These are phyloP conservation scores for Rhynchomys soricoides DNA, from an alignment of 2,113 vertebrate species.

Conservation along the genomic window DNA sequence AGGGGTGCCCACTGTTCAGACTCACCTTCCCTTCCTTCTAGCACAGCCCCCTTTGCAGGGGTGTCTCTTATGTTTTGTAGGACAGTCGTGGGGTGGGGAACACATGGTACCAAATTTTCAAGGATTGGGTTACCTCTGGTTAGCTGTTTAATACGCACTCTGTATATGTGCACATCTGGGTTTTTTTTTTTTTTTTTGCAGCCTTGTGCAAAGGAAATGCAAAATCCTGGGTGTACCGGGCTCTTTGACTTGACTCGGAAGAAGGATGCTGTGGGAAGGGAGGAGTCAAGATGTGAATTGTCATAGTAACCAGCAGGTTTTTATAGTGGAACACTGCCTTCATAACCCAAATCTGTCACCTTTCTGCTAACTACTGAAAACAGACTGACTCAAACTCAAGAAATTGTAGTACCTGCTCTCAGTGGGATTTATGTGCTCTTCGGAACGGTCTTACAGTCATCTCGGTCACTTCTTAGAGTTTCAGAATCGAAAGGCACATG, in stretches of 20 bases:
- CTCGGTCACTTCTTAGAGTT: slow-evolving; percentile 27
- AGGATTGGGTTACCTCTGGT: background rate
- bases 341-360: slow-evolving; percentile 70
- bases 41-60: no score
- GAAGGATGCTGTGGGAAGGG: slow-evolving; percentile 48
- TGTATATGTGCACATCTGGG: background rate
- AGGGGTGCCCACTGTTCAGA: background rate
- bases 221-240: background rate
- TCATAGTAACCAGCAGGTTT: slow-evolving; percentile 76
- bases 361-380: slow-evolving; percentile 65
- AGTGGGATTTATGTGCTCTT: slow-evolving; percentile 43
- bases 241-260: slow-evolving; percentile 59
- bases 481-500: slow-evolving; percentile 2
- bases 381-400: slow-evolving; percentile 32
- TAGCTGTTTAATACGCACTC: background rate
- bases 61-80: background rate
- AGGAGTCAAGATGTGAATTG: slow-evolving; percentile 52
- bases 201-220: background rate
- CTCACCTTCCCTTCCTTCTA: background rate
- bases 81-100: background rate
- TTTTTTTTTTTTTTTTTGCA: background rate
- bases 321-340: slow-evolving; percentile 72
- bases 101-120: background rate
- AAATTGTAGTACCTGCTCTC: slow-evolving; percentile 53
- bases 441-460: background rate